Percentiles rank a stretch among this genome's conserved stretches.
phyloP scores from a whole-genome alignment of 2,797 vertebrate genomes.

The Hemitrygon akajei region DNA sequence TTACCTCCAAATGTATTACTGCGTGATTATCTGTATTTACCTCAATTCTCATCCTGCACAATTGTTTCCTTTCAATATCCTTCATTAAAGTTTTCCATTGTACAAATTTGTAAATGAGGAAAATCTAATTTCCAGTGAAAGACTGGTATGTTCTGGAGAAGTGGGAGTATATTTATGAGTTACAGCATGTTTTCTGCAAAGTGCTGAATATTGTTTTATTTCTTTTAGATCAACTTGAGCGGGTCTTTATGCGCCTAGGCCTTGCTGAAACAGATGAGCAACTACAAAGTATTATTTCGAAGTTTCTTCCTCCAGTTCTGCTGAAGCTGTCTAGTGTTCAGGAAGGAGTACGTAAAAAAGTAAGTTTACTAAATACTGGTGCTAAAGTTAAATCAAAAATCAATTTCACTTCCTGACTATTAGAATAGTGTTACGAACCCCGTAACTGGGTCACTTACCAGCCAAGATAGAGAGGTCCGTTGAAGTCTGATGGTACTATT shows the following conservation, averaged over 20 bases:
- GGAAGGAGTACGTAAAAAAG: conserved; percentile 96
- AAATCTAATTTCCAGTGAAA: not conserved
- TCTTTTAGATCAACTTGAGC: conserved; percentile 87
- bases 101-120: not conserved
- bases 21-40: not conserved
- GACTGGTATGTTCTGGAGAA: not conserved
- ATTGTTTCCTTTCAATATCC: not conserved
- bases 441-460: too few relatives aligned
- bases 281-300: conserved; percentile 94
- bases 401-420: not conserved
- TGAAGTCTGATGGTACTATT: too few relatives aligned
- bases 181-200: not conserved
- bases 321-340: conserved; percentile 95
- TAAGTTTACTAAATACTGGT: conserved; percentile 48
- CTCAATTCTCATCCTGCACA: not conserved
- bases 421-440: too few relatives aligned
- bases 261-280: conserved; percentile 97
- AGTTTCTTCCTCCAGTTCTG: conserved; percentile 92
- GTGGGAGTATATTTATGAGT: not conserved
- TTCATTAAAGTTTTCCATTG: not conserved
- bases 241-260: conserved; percentile 92
- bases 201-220: conserved; percentile 35
- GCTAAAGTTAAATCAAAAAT: not conserved
- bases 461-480: too few relatives aligned
- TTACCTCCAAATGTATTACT: not conserved